Evolutionary conservation across 2,113 vertebrate genomes (phyloP), one percentile per base, ranked within the genome.

Genomic region (Oenanthe melanoleuca): DNA sequence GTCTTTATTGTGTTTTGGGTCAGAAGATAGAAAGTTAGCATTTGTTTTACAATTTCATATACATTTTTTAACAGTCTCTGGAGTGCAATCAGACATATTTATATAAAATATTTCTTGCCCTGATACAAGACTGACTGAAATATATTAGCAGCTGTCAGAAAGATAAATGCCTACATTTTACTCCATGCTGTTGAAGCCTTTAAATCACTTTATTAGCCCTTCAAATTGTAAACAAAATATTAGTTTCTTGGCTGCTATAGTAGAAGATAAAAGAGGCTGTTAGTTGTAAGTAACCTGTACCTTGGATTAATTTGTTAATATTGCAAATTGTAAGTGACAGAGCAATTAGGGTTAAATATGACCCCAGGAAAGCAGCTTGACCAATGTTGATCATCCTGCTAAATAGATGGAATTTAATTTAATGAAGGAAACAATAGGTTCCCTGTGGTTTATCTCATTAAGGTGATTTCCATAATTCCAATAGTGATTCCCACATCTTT

Each of bases 291-390:
- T 47, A 80, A 88, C 14, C 4, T 50, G 42, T 57, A 55, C 44
- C 31, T 92, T 82, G 74, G 69, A 73, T 94, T 63, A 47, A 74
- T 91, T 93, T 80, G 84, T 82, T 89, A 77, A 95, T 82, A 80
- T 26, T 75, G 64, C 74, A 85, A 80, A 95, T 82, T 80, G 66
- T 40, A 86, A 87, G 42, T 82, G 83, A 84, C 74, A 92, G 69
- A 80, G 28, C 44, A 94, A 94, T 89, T 79, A 95, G n/a, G 23
- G 49, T 63, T 93, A 57, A 83, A 86, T 90, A 80, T 79, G 80
- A 80, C 42, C 34, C 42, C 70, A 77, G 70, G 25, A 92, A 89
- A 95, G 73, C 80, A 79, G 73, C 88, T 92, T 92, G 80, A 92
- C 61, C 64, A 85, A 12, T 37, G 78, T 3, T 69, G 73, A 56